Evolutionary conservation across 2,888 invertebrate genomes (phyloP).

Genomic region (Pristionchus japonicus): DNA sequence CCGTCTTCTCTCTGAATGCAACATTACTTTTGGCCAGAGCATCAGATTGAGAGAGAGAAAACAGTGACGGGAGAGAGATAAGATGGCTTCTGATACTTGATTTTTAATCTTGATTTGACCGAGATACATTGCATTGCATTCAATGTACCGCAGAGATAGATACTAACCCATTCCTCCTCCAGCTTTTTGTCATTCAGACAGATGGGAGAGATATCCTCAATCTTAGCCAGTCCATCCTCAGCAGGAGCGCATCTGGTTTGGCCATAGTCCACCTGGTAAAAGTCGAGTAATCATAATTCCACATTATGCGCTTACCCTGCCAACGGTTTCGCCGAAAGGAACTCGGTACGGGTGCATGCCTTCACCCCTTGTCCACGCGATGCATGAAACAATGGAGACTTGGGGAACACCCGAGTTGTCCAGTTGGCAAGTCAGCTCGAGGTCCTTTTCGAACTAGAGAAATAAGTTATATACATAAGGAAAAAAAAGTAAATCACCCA

Average conservation of each 20-base stretch:
- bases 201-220: neutral
- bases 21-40: too few relatives aligned
- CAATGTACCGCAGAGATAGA: too few relatives aligned
- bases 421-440: neutral
- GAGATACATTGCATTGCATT: too few relatives aligned
- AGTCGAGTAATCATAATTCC: neutral
- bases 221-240: neutral
- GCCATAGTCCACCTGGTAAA: neutral
- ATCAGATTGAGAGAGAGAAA: neutral
- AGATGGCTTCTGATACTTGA: too few relatives aligned
- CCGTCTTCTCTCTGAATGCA: neutral
- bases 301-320: too few relatives aligned
- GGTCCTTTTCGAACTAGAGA: neutral
- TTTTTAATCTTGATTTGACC: too few relatives aligned
- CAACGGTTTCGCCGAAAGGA: too few relatives aligned
- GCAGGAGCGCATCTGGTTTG: neutral
- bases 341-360: too few relatives aligned
- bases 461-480: neutral
- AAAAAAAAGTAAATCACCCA: neutral
- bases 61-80: too few relatives aligned
- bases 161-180: neutral
- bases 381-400: neutral
- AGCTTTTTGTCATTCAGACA: neutral
- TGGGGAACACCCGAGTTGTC: neutral
- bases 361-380: too few relatives aligned